Conservation (phyloP, 2,888 invertebrate genomes). For the Phyllotreta striolata region DNA sequence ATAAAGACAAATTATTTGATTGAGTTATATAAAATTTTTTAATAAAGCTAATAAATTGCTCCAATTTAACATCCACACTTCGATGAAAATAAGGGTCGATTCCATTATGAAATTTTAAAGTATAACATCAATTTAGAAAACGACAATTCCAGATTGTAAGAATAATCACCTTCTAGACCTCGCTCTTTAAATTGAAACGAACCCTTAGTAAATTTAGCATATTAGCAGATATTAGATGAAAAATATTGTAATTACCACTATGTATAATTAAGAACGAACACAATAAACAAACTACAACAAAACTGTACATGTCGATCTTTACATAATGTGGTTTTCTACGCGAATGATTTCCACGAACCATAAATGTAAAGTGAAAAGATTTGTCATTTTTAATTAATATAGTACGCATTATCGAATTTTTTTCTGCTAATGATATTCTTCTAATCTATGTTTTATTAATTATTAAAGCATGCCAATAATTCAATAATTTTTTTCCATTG, state of each 20-base stretch:
- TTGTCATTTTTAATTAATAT: slow-evolving; percentile 7
- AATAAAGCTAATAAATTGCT: too few relatives aligned
- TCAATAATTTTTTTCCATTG: not conserved
- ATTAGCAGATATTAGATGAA: too few relatives aligned
- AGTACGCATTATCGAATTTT: not conserved
- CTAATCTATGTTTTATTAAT: slow-evolving; percentile 9
- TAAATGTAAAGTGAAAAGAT: slow-evolving; percentile 8
- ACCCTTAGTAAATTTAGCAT: too few relatives aligned
- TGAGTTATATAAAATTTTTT: too few relatives aligned
- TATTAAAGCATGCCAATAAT: slow-evolving; percentile 1
- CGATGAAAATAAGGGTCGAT: too few relatives aligned
- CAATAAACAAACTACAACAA: slow-evolving; percentile 2
- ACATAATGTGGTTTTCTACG: not conserved
- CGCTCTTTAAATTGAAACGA: too few relatives aligned
- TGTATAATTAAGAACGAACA: slow-evolving; percentile 2
- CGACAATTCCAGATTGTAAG: too few relatives aligned
- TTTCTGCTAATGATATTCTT: slow-evolving; percentile 10
- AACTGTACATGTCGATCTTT: slow-evolving; percentile 10
- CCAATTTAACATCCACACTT: too few relatives aligned
- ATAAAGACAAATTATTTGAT: too few relatives aligned
- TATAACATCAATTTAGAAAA: too few relatives aligned
- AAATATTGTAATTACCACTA: slow-evolving; percentile 11
- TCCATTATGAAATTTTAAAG: too few relatives aligned
- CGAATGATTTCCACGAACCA: not conserved
- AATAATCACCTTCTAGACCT: too few relatives aligned